A percentile compares a stretch with the other conserved stretches of the same genome.
phyloP scores from a whole-genome alignment of 2,113 vertebrate species.

The Erythrocercus mccallii region DNA sequence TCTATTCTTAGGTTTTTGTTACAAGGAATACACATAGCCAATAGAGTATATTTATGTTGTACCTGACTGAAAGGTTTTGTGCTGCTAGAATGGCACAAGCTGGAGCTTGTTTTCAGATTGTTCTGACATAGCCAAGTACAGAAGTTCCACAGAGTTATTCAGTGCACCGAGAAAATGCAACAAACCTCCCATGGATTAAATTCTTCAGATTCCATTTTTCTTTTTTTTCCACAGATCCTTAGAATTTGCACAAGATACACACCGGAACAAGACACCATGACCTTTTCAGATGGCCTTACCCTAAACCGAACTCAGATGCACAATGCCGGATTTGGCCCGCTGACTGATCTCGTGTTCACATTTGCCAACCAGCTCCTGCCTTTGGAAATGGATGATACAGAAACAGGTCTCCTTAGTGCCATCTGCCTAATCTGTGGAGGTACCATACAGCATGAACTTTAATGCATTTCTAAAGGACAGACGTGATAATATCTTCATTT shows the following conservation, averaged over 20 bases:
- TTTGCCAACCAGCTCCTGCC: conserved; percentile 95
- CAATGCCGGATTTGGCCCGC: conserved; percentile 92
- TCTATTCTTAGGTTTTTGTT: not conserved
- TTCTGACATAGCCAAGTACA: rapidly evolving
- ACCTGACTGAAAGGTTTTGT: not conserved
- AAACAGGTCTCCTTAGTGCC: conserved; percentile 94
- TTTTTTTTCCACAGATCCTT: conserved; percentile 78
- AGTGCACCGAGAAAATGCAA: rapidly evolving
- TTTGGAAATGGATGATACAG: conserved; percentile 94
- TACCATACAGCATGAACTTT: conserved; percentile 22
- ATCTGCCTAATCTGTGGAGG: conserved; percentile 97
- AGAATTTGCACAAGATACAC: conserved; percentile 96
- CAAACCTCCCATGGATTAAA: not conserved
- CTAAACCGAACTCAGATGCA: conserved; percentile 96
- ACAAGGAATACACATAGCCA: not conserved
- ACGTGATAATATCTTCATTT: not conserved
- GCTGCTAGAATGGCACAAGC: not conserved
- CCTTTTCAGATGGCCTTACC: conserved; percentile 93
- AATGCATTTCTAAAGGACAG: not conserved
- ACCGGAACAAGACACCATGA: conserved; percentile 95
- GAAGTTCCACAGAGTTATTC: rapidly evolving
- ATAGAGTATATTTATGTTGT: rapidly evolving
- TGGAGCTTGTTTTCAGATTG: not conserved
- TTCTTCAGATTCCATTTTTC: not conserved
- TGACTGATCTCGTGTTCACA: conserved; percentile 93